These are phyloP conservation scores for Sycophila sp. DNA, from an alignment of 1,140 invertebrate genomes.

Conservation along the genomic window DNA sequence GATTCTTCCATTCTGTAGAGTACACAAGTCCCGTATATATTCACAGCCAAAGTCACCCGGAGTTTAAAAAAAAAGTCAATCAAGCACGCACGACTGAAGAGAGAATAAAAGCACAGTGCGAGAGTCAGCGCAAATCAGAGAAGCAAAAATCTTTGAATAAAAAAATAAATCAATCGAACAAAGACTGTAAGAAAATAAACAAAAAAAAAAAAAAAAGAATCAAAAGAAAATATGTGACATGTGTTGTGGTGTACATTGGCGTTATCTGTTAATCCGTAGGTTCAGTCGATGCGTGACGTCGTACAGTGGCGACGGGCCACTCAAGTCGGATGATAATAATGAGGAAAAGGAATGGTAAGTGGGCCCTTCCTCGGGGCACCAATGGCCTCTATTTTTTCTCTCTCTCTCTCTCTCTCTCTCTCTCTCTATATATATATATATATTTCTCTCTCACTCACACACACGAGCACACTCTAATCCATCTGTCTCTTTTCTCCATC, in stretches of 20 bases:
- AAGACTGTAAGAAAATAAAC: neutral
- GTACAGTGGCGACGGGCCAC: slow-evolving; percentile 62
- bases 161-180: too few relatives aligned
- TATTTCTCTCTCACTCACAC: neutral
- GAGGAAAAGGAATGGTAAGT: slow-evolving; percentile 65
- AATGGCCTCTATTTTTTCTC: slow-evolving; percentile 44
- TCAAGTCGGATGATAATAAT: slow-evolving; percentile 64
- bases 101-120: too few relatives aligned
- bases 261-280: slow-evolving; percentile 62
- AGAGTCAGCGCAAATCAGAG: too few relatives aligned
- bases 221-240: slow-evolving; percentile 34
- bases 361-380: slow-evolving; percentile 53
- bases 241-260: slow-evolving; percentile 40
- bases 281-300: slow-evolving; percentile 65
- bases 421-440: neutral
- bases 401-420: neutral
- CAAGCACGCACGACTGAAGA: too few relatives aligned
- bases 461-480: too few relatives aligned
- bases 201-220: neutral
- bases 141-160: too few relatives aligned
- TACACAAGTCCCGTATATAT: too few relatives aligned
- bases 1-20: too few relatives aligned
- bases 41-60: slow-evolving; percentile 20
- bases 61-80: too few relatives aligned
- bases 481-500: neutral